Evolutionary conservation across 2,113 vertebrate species (phyloP).

Genomic region (Carlito syrichta): DNA sequence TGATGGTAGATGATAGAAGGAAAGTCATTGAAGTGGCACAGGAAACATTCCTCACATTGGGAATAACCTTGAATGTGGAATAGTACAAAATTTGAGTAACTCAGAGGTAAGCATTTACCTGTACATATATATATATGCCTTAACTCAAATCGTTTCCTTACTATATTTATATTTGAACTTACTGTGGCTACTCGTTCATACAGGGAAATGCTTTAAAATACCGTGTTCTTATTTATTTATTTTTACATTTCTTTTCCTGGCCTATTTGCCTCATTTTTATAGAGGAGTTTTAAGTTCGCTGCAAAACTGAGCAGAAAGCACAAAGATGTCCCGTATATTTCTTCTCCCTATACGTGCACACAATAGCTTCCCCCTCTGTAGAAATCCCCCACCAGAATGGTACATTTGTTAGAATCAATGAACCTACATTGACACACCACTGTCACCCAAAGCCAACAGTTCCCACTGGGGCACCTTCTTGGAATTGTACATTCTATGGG

Average conservation of each 20-base stretch:
- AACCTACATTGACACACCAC: background rate
- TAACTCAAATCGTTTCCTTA: background rate
- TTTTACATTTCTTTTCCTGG: background rate
- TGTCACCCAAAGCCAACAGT: background rate
- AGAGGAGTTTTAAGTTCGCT: background rate
- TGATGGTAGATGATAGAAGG: background rate
- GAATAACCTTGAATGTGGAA: background rate
- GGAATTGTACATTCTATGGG: background rate
- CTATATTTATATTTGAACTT: background rate
- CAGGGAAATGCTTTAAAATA: background rate
- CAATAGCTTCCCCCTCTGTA: background rate
- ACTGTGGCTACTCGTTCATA: background rate
- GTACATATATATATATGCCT: too few species aligned
- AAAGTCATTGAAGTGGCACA: background rate
- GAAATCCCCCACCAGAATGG: background rate
- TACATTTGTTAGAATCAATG: background rate
- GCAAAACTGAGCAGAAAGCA: background rate
- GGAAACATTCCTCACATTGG: background rate
- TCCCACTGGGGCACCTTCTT: background rate
- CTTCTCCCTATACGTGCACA: background rate
- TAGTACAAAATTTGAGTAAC: background rate
- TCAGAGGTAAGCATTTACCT: background rate
- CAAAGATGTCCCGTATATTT: background rate
- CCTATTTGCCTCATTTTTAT: background rate
- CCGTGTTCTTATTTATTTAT: background rate